Conservation (phyloP, 2,797 vertebrate species). For the Tragelaphus oryx region DNA sequence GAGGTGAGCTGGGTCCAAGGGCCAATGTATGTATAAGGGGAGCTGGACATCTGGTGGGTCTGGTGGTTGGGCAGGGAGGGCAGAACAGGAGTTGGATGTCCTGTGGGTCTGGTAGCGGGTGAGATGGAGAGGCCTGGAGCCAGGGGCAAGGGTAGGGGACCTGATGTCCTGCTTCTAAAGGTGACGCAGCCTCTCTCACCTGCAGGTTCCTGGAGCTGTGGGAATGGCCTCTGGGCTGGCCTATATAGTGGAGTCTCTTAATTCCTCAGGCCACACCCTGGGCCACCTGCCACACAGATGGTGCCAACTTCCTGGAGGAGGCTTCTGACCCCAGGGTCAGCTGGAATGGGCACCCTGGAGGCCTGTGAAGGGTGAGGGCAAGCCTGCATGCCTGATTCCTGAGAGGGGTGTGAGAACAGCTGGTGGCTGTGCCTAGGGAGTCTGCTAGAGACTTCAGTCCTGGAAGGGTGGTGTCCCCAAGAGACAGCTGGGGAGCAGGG, state of each 20-base stretch:
- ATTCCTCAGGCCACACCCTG: constrained; percentile 47
- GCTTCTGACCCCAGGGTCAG: neutral
- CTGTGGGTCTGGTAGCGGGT: neutral
- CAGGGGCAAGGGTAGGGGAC: neutral
- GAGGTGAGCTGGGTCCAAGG: neutral
- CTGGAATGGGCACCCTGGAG: neutral
- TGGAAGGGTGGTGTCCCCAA: neutral
- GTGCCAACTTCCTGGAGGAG: constrained; percentile 61
- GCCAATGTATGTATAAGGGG: neutral
- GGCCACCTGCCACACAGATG: neutral
- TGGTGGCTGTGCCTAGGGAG: neutral
- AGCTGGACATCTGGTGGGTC: neutral
- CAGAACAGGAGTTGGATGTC: neutral
- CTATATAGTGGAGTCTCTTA: constrained; percentile 60
- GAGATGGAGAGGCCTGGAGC: neutral
- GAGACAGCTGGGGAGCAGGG: constrained; percentile 61
- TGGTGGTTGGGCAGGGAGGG: neutral
- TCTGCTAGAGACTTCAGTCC: neutral
- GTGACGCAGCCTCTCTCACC: constrained; percentile 46
- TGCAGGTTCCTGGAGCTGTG: constrained; percentile 59
- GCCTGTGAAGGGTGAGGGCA: neutral
- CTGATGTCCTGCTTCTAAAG: neutral
- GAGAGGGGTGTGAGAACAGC: constrained; percentile 5
- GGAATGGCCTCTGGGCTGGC: neutral
- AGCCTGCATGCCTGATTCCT: neutral